Conservation (phyloP, 2,113 vertebrate species). For the Cyanocitta stelleri region DNA sequence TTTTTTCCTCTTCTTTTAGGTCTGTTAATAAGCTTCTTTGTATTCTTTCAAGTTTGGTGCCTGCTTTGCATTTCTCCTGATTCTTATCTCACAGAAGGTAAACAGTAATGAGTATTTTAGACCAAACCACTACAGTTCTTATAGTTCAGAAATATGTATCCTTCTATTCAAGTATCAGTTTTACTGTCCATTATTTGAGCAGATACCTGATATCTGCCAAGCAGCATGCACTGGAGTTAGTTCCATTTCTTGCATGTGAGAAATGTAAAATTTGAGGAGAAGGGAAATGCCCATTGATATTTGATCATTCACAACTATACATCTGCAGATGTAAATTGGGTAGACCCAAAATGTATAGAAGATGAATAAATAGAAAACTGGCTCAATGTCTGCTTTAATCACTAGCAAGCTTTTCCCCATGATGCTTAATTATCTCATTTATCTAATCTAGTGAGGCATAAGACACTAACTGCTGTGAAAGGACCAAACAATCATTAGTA, state of each 20-base stretch:
- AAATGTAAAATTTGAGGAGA: neutral
- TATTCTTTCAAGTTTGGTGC: no score
- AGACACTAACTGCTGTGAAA: conserved; percentile 15
- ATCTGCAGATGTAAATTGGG: neutral
- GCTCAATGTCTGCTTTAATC: conserved; percentile 18
- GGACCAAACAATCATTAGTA: conserved; percentile 2
- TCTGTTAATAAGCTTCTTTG: no score
- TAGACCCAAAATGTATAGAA: neutral
- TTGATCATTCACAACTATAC: neutral
- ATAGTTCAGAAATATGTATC: neutral
- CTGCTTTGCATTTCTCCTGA: no score
- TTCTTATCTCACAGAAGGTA: no score
- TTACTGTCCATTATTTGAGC: neutral
- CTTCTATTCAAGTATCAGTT: neutral
- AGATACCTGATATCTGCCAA: neutral
- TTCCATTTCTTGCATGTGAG: neutral
- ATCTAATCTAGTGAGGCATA: conserved; percentile 47
- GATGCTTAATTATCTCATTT: conserved; percentile 57
- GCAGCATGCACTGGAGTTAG: neutral
- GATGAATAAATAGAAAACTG: neutral
- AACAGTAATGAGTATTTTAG: no score
- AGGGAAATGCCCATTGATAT: neutral
- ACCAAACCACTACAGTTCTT: neutral
- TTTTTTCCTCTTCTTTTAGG: no score
- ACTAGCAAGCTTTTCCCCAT: conserved; percentile 4